Evolutionary conservation across 1,140 invertebrate species (phyloP), one percentile per base, ranked within the genome.

Genomic region (Drosophila simulans): DNA sequence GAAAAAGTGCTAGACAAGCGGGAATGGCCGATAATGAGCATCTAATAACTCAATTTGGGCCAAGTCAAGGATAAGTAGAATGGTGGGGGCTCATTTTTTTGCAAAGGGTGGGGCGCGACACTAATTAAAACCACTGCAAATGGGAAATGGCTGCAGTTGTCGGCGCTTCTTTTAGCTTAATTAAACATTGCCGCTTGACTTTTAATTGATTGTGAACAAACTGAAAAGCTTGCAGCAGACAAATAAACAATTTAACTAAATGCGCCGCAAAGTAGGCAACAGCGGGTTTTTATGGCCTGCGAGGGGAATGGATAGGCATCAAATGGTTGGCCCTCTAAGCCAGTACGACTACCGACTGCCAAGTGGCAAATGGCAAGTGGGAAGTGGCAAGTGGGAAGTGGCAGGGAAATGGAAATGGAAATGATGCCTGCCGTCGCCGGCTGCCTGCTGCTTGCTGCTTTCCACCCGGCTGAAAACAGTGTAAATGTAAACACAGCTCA

Each of bases 181-280:
- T 89, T 89, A 89, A 89, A 89, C 84, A 89, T 89, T 89, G 85
- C 75, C 80, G 72, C 77, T 88, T 89, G 49, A 68, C 72, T 80
- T 89, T 86, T 89, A 89, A 89, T 89, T 89, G 84, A 89, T 89
- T 89, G 84, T 89, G 73, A 77, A 64, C 84, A 84, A 89, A 80
- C 80, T 88, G 84, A 80, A 82, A 80, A 65, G 68, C 62, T 65
- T 75, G 77, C 42, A 62, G 68, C 62, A 55, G 56, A 65, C 77
- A 89, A 88, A 88, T 89, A 89, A 89, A 89, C 84, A 89, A 90
- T 89, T 89, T 84, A 89, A 84, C 80, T 89, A 89, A 89, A 89
- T 89, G 84, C 84, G 77, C 84, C 83, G 71, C 83, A 88, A 88
- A 88, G 84, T 88, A 82, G 83, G 84, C 83, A 88, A 70, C 68